Evolutionary conservation across 2,113 vertebrate species (phyloP), one percentile per base, ranked within the genome.

Genomic region (human (Homo sapiens)): DNA sequence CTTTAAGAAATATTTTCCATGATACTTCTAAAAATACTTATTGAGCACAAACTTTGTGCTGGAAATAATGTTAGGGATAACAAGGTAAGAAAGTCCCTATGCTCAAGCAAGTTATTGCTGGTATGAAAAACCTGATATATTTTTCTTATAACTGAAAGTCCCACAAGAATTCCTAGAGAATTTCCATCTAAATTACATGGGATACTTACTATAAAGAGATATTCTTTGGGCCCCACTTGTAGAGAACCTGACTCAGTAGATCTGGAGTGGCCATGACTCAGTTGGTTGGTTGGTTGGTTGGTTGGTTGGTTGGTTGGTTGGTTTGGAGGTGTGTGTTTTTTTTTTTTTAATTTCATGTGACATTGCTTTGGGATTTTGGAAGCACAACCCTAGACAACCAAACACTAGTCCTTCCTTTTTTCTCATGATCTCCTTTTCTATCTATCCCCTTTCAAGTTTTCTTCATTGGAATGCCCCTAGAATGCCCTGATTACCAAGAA

Each of bases 381-480:
- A 97, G 70, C 52, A 95, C 38, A 87, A 89, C 84, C 48, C 16
- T 94, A 87, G 12, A 40, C 32, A 70, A 91, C 70, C 64, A 83
- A 91, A 96, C 70, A 30, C 0, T 17, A 18, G 25, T 38, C 40
- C 43, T 85, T 92, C 43, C 52, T 97, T 97, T 96, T 57, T 66
- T 80, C 17, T 68, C 76, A 83, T 59, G 20, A 70, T 73, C 64
- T 32, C 27, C 70, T 93, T 85, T 92, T 70, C 52, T 68, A 17
- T 43, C 35, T 52, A 68, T 80, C 30, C n/a, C n/a, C 32, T 93
- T 88, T 82, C 40, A 83, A 52, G 40, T 87, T 43, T 52, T 89
- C 90, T 94, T 93, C 61, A 94, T 35, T 93, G 91, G 89, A 97
- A 96, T 95, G 82, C 17, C 75, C 75, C 90, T 90, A 76, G n/a